Conservation (phyloP, 2,888 invertebrate genomes). For the Cosmopolites sordidus region DNA sequence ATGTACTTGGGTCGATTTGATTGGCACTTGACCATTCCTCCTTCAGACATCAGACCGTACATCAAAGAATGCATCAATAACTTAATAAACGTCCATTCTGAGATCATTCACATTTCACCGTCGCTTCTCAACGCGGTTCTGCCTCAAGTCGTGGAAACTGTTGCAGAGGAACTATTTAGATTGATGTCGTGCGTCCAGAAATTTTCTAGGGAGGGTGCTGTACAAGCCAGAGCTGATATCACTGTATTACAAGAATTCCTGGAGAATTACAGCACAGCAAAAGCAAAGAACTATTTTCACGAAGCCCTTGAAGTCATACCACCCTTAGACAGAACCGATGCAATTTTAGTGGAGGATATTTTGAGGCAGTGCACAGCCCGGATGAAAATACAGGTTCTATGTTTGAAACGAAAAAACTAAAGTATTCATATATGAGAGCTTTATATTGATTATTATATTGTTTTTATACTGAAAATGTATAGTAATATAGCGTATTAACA, state of each 20-base stretch:
- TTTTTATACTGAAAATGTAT: no score
- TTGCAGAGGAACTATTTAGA: constrained; percentile 87
- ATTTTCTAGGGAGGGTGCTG: constrained; percentile 65
- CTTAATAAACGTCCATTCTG: constrained; percentile 72
- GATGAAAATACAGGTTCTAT: constrained; percentile 66
- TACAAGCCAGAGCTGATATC: constrained; percentile 78
- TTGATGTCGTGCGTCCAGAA: constrained; percentile 75
- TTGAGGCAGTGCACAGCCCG: constrained; percentile 59
- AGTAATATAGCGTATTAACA: no score
- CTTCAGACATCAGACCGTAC: constrained; percentile 78
- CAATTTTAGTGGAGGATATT: constrained; percentile 56
- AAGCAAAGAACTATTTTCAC: constrained; percentile 59
- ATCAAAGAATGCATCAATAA: constrained; percentile 84
- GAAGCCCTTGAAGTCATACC: constrained; percentile 80
- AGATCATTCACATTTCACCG: constrained; percentile 74
- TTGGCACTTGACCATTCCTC: constrained; percentile 73
- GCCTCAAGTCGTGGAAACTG: constrained; percentile 81
- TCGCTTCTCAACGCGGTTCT: constrained; percentile 69
- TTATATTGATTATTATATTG: no score
- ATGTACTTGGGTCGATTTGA: constrained; percentile 91
- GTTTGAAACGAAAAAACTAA: constrained; percentile 47
- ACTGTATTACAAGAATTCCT: constrained; percentile 63
- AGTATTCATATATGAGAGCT: no score
- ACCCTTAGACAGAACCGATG: constrained; percentile 55
- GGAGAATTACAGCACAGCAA: constrained; percentile 49